Evolutionary conservation across 2,888 invertebrate genomes (phyloP), one percentile per base, ranked within the genome.

Genomic region (Nipponacmea schrenckii): DNA sequence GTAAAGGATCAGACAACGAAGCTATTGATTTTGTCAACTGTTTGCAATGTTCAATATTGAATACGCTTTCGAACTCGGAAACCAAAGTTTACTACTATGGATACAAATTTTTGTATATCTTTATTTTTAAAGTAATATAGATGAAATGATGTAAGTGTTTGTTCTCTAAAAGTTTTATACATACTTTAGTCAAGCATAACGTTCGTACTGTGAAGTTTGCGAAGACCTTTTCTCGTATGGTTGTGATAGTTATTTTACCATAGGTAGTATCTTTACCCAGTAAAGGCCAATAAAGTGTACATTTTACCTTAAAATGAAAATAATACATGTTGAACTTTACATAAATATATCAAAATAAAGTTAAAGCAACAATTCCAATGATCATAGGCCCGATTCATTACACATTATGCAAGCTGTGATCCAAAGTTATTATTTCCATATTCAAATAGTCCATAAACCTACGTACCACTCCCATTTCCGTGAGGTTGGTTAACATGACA

Each of bases 401-500:
- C 50, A 48, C 14, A 48, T 48, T 48, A 48, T 48, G 17, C 17
- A 48, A 48, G 17, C 50, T 48, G 14, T 48, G 17, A 15, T 48
- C 14, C 17, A 15, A n/a, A n/a, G n/a, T n/a, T n/a, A n/a, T n/a
- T n/a, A n/a, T n/a, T n/a, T n/a, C n/a, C n/a, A n/a, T n/a, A n/a
- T n/a, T n/a, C n/a, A n/a, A n/a, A n/a, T n/a, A n/a, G n/a, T n/a
- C n/a, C 8, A 39, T 39, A 39, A 39, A 39, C 39, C 64, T 31
- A 15, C 67, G 64, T 77, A 87, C 87, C 79, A 89, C 82, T 62
- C 87, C 88, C 67, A 86, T 85, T 79, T 90, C 90, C 17, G 85
- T 80, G 12, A 89, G 80, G 79, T 88, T 89, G 24, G 89, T 88
- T 17, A 90, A 85, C 90, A 39, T 90, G 62, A 90, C 84, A 15